Percentiles rank a stretch among this genome's conserved stretches.
Conservation (phyloP, 2,888 invertebrate genomes). For the Drosophila barbarae region DNA sequence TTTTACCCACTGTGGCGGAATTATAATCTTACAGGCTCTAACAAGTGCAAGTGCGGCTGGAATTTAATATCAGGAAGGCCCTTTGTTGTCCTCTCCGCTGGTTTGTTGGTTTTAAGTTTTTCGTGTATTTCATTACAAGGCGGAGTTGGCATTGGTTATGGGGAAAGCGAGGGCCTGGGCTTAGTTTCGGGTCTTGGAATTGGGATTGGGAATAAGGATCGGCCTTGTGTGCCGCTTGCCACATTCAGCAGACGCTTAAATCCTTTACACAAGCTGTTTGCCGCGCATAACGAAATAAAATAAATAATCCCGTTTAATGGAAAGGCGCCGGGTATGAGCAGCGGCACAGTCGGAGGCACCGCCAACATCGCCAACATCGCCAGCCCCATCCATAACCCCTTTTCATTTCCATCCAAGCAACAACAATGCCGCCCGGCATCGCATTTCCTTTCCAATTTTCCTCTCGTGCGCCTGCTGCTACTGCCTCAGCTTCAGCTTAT, state of each 20-base stretch:
- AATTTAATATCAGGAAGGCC: conserved; percentile 58
- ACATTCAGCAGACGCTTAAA: conserved; percentile 61
- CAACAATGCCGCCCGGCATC: conserved; percentile 43
- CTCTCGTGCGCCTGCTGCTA: conserved; percentile 19
- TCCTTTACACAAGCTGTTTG: conserved; percentile 74
- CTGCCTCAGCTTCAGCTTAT: conserved; percentile 26
- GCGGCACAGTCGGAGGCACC: conserved; percentile 17
- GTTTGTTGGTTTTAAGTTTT: conserved; percentile 63
- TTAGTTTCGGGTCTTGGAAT: conserved; percentile 7
- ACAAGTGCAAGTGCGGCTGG: conserved; percentile 61
- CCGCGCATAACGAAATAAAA: conserved; percentile 73
- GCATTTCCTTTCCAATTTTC: conserved; percentile 67
- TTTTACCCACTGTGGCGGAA: conserved; percentile 38
- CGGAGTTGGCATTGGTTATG: conserved; percentile 7
- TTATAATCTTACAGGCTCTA: conserved; percentile 46
- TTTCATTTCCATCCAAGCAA: conserved; percentile 19
- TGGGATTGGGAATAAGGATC: conserved; percentile 29
- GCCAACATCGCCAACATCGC: neutral
- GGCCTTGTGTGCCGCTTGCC: conserved; percentile 30
- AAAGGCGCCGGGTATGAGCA: conserved; percentile 48
- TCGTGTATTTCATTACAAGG: conserved; percentile 60
- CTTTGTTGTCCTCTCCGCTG: conserved; percentile 44
- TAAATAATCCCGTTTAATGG: conserved; percentile 74
- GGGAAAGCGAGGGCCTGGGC: neutral
- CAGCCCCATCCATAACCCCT: neutral